Percentiles rank a stretch among this genome's conserved stretches.
Evolutionary conservation across 2,113 vertebrate species (phyloP).

Genomic region (Aegypius monachus): DNA sequence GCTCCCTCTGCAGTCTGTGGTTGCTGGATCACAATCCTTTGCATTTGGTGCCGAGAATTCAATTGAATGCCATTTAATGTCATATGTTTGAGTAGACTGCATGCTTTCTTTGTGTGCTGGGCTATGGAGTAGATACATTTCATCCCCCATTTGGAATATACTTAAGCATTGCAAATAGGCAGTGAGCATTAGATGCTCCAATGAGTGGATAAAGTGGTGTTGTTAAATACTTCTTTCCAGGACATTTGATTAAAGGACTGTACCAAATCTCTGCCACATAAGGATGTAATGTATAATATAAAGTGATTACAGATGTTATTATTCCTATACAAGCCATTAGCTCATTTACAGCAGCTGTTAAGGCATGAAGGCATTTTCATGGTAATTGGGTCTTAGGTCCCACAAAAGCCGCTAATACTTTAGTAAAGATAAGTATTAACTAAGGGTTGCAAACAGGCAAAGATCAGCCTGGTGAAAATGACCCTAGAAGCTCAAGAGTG

Average conservation of each 20-base stretch:
- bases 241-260: conserved; percentile 8
- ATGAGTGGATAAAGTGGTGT: conserved; percentile 12
- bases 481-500: not conserved
- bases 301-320: not conserved
- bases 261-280: conserved; percentile 42
- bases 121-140: conserved; percentile 34
- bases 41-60: conserved; percentile 24
- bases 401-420: conserved; percentile 46
- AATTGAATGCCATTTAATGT: conserved; percentile 25
- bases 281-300: not conserved
- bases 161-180: conserved; percentile 22
- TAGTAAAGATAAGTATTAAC: not conserved
- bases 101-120: conserved; percentile 48
- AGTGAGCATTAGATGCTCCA: conserved; percentile 23
- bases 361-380: not conserved
- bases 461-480: not conserved
- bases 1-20: not conserved
- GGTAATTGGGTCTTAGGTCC: conserved; percentile 5
- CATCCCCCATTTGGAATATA: conserved; percentile 2
- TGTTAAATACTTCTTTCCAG: conserved; percentile 30
- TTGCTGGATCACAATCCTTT: conserved; percentile 13
- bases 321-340: conserved; percentile 50
- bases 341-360: conserved; percentile 39
- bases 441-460: not conserved
- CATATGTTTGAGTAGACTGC: conserved; percentile 43